These are phyloP conservation scores for Platycheirus albimanus DNA, from an alignment of 2,888 invertebrate species.

Conservation along the genomic window DNA sequence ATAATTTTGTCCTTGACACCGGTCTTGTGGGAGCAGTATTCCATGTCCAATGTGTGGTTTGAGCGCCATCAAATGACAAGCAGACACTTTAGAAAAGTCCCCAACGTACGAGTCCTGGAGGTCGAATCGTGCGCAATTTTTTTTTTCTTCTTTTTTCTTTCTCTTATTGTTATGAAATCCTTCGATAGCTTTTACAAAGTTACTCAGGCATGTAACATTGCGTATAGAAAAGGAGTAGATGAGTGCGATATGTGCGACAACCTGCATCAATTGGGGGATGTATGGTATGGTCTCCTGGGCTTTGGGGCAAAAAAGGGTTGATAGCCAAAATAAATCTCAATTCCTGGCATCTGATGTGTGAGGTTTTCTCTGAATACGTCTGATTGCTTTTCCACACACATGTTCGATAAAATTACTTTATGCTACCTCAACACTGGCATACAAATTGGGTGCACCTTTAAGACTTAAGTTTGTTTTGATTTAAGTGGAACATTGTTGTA, in stretches of 20 bases:
- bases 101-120: conserved; percentile 39
- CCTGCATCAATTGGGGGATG: too few relatives aligned
- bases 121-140: conserved; percentile 45
- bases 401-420: conserved; percentile 45
- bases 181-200: conserved; percentile 20
- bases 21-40: conserved; percentile 10
- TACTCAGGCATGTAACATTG: conserved; percentile 4
- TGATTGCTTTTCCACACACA: conserved; percentile 48
- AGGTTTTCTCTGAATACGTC: conserved; percentile 26
- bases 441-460: conserved; percentile 19
- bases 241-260: too few relatives aligned
- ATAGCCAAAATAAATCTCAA: conserved; percentile 47
- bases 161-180: conserved; percentile 21
- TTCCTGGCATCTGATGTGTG: conserved; percentile 27
- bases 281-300: too few relatives aligned
- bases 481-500: conserved; percentile 22
- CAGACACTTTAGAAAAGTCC: conserved; percentile 52
- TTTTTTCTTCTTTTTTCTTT: neutral
- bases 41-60: conserved; percentile 34
- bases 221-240: neutral
- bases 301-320: neutral
- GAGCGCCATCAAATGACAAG: conserved; percentile 43
- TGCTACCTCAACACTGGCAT: conserved; percentile 20
- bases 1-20: conserved; percentile 58
- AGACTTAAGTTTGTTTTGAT: conserved; percentile 8